Conservation (phyloP, 2,888 invertebrate species). For the Sinopyrophorus schimmeli region DNA sequence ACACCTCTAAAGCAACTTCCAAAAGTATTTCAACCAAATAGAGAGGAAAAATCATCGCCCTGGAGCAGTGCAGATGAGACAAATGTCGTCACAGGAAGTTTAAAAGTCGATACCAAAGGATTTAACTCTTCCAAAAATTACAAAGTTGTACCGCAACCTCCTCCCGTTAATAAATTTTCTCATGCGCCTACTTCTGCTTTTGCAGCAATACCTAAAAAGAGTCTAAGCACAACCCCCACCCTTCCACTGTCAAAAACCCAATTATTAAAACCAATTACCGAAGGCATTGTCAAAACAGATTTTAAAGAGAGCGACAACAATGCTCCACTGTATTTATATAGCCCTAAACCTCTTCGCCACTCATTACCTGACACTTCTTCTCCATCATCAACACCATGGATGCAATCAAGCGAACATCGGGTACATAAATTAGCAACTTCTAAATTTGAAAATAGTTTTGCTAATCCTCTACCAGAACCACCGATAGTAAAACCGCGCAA, state of each 20-base stretch:
- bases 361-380: constrained; percentile 19
- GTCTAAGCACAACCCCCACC: no score
- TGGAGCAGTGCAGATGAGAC: constrained; percentile 54
- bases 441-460: constrained; percentile 58
- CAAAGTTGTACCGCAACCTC: constrained; percentile 61
- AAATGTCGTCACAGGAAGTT: constrained; percentile 53
- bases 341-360: constrained; percentile 48
- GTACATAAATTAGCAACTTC: constrained; percentile 59
- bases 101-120: constrained; percentile 51
- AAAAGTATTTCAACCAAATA: no score
- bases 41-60: constrained; percentile 10
- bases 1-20: constrained; percentile 47
- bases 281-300: constrained; percentile 25
- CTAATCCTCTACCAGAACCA: constrained; percentile 32
- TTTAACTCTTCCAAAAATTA: constrained; percentile 49
- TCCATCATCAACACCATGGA: constrained; percentile 55
- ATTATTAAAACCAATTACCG: constrained; percentile 12
- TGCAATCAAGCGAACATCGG: constrained; percentile 55
- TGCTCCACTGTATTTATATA: constrained; percentile 49
- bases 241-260: no score
- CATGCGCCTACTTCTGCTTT: constrained; percentile 80
- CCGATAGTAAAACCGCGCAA: constrained; percentile 39
- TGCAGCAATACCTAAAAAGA: constrained; percentile 61
- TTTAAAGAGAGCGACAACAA: constrained; percentile 30
- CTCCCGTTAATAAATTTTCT: constrained; percentile 72